These are phyloP conservation scores for Amphipyra berbera DNA, from an alignment of 2,888 invertebrate genomes.

Conservation along the genomic window DNA sequence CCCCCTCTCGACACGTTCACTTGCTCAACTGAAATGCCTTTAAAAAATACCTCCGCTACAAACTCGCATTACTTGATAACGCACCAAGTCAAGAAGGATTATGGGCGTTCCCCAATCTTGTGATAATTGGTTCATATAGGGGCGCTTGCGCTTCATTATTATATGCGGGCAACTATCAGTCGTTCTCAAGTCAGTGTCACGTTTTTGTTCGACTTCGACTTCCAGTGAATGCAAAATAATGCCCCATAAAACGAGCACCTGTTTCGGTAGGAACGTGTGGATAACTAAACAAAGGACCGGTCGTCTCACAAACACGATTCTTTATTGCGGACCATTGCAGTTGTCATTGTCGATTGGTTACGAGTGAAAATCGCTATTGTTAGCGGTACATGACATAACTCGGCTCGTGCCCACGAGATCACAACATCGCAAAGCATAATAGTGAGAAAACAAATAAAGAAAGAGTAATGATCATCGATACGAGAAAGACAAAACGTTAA, in stretches of 20 bases:
- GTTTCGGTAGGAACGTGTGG: conserved; percentile 71
- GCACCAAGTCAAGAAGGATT: conserved; percentile 63
- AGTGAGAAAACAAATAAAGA: conserved; percentile 71
- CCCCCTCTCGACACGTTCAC: conserved; percentile 87
- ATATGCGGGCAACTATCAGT: conserved; percentile 78
- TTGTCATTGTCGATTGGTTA: conserved; percentile 77
- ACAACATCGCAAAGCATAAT: conserved; percentile 63
- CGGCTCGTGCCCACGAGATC: conserved; percentile 72
- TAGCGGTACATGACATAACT: conserved; percentile 76
- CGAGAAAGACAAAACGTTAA: conserved; percentile 61
- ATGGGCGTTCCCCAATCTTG: conserved; percentile 69
- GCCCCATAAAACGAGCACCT: conserved; percentile 73
- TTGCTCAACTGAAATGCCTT: conserved; percentile 78
- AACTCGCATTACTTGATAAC: conserved; percentile 40
- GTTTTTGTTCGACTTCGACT: conserved; percentile 57
- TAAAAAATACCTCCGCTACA: conserved; percentile 63
- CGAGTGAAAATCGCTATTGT: conserved; percentile 78
- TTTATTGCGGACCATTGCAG: conserved; percentile 77
- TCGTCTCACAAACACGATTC: conserved; percentile 73
- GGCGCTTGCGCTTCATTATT: conserved; percentile 72
- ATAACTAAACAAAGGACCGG: conserved; percentile 74
- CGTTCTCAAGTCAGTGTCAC: conserved; percentile 54
- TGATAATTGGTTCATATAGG: conserved; percentile 79
- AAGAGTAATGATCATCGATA: conserved; percentile 64
- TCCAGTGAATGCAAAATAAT: conserved; percentile 63